Evolutionary conservation across 2,113 vertebrate species (phyloP).

Genomic region (Salminus brasiliensis): DNA sequence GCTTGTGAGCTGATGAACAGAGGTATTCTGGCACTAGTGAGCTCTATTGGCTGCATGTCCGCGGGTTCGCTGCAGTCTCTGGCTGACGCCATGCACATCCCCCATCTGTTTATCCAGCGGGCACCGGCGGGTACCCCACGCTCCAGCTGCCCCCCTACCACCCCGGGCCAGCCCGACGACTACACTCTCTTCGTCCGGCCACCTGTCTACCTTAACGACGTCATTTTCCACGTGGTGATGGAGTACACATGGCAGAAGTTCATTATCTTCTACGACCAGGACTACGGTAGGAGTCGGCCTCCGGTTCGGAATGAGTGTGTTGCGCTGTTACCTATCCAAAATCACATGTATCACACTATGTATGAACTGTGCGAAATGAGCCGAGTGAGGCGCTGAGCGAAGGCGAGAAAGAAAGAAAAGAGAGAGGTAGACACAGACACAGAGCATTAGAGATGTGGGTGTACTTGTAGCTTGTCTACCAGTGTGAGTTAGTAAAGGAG

Average conservation of each 20-base stretch:
- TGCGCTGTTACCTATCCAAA: background rate
- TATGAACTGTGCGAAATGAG: background rate
- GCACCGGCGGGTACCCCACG: constrained; percentile 86
- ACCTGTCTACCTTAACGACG: constrained; percentile 93
- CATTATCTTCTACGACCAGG: constrained; percentile 95
- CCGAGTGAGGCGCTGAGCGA: no score
- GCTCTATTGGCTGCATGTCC: constrained; percentile 96
- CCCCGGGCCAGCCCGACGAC: constrained; percentile 86
- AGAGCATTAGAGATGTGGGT: constrained; percentile 10
- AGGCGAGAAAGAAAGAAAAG: background rate
- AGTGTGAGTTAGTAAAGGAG: background rate
- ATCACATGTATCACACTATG: background rate
- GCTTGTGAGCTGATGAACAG: constrained; percentile 99
- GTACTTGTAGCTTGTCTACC: background rate
- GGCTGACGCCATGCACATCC: constrained; percentile 98
- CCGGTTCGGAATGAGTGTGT: background rate
- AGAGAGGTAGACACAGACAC: background rate
- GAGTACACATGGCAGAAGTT: constrained; percentile 99
- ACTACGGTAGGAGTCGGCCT: constrained; percentile 83
- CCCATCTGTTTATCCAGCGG: constrained; percentile 96
- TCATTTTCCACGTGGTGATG: constrained; percentile 92
- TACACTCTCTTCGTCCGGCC: constrained; percentile 97
- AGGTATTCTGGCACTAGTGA: constrained; percentile 96
- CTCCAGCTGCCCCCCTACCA: constrained; percentile 85
- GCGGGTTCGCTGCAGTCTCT: constrained; percentile 92